Conservation (phyloP, 2,888 invertebrate species). For the Argyresthia albistria region DNA sequence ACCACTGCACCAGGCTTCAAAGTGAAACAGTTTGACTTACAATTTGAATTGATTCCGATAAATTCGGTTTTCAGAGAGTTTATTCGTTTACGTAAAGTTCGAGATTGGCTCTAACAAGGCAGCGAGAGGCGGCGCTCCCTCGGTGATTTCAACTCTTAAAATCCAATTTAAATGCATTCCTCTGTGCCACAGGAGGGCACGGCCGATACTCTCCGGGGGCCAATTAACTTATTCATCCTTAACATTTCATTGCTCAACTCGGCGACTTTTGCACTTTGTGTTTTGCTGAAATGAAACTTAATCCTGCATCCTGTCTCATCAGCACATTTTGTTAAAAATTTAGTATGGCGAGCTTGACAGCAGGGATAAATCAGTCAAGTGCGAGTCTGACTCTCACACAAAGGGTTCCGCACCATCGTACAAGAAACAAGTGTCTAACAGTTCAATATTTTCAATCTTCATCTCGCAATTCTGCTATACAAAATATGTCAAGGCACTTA, state of each 20-base stretch:
- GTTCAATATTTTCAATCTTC: too few species aligned
- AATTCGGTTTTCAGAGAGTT: constrained; percentile 52
- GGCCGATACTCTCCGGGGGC: constrained; percentile 65
- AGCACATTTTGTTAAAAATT: too few species aligned
- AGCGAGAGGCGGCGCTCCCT: constrained; percentile 50
- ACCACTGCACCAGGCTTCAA: constrained; percentile 2
- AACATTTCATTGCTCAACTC: constrained; percentile 69
- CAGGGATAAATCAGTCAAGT: too few species aligned
- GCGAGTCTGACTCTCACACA: too few species aligned
- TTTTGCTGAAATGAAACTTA: neutral
- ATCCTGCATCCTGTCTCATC: too few species aligned
- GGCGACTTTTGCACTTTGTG: constrained; percentile 32
- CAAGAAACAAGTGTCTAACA: too few species aligned
- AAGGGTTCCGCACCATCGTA: too few species aligned
- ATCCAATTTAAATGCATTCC: constrained; percentile 74
- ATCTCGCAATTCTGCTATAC: too few species aligned
- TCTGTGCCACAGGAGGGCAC: constrained; percentile 66
- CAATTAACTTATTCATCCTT: constrained; percentile 73
- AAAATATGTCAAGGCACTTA: too few species aligned
- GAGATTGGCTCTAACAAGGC: constrained; percentile 70
- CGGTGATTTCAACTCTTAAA: constrained; percentile 72
- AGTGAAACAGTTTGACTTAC: constrained; percentile 11
- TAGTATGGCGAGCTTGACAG: too few species aligned
- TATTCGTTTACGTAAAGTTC: constrained; percentile 71
- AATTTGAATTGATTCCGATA: constrained; percentile 49